A percentile compares a stretch with the other conserved stretches of the same genome.
phyloP scores from a whole-genome alignment of 2,113 vertebrate species.

The Gasterosteus aculeatus region DNA sequence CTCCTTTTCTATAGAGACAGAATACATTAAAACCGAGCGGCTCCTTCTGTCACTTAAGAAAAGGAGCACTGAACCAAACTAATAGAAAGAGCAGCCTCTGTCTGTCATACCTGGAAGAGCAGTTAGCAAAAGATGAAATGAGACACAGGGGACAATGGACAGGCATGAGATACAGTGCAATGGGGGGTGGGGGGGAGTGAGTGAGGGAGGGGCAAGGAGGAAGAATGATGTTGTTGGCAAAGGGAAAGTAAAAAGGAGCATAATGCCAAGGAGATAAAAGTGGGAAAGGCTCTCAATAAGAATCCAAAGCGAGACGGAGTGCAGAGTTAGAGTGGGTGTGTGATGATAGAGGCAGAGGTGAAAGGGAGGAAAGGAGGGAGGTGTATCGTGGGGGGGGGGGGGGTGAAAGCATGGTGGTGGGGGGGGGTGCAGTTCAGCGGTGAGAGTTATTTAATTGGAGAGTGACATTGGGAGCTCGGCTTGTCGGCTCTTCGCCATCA shows the following conservation, averaged over 20 bases:
- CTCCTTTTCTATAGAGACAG: constrained; percentile 14
- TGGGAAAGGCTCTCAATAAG: constrained; percentile 26
- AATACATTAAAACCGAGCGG: constrained; percentile 29
- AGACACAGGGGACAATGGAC: constrained; percentile 27
- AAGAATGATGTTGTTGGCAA: background rate
- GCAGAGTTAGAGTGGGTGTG: constrained; percentile 15
- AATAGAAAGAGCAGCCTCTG: constrained; percentile 81
- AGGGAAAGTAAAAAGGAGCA: constrained; percentile 16
- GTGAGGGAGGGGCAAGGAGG: background rate
- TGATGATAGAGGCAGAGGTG: constrained; percentile 47
- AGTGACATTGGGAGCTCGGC: constrained; percentile 78
- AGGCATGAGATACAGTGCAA: background rate
- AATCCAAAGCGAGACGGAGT: constrained; percentile 44
- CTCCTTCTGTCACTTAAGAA: constrained; percentile 27
- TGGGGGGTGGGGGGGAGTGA: background rate
- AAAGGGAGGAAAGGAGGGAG: constrained; percentile 58
- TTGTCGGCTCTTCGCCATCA: constrained; percentile 60
- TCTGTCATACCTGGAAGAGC: constrained; percentile 77
- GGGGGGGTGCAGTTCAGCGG: constrained; percentile 57
- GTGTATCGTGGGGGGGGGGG: constrained; percentile 14
- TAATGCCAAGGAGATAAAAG: constrained; percentile 21
- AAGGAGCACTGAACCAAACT: constrained; percentile 70
- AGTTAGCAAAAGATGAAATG: constrained; percentile 52
- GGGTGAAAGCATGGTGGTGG: background rate
- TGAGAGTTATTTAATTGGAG: constrained; percentile 82